Base-by-base conservation (phyloP, 2,888 invertebrate genomes). In the Dryomyza anilis region DNA sequence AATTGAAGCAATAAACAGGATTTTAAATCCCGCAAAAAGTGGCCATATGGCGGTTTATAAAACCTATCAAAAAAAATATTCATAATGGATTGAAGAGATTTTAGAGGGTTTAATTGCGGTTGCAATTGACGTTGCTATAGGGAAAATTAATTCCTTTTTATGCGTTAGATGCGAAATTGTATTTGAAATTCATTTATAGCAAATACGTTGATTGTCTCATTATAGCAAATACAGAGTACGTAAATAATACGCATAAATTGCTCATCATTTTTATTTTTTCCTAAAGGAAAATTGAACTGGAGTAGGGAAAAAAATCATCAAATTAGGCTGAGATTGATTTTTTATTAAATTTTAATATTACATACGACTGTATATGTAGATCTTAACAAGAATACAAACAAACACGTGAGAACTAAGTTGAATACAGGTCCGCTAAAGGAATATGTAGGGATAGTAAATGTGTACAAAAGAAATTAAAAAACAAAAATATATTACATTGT, bases 291-390 rank as follows among this genome's bases (percentile, higher is more conserved):
- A n/a, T n/a, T n/a, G n/a, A n/a, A n/a, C n/a, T n/a, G n/a, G n/a
- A n/a, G 56, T 8, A 14, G 25, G 23, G 48, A 3, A 19, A 59
- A 23, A 46, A 48, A 43, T 57, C 43, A 59, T 46, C 67, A 70
- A 72, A 72, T 72, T 71, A 70, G 66, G 67, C 67, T 69, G 69
- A 71, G 68, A 72, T 72, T 72, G 72, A 71, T 72, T 72, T 72
- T 72, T 72, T 72, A 72, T 72, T 72, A 65, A 72, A 72, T 72
- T 72, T 69, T 68, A 61, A 61, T 50, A 61, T 29, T 23, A 21
- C 8, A n/a, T n/a, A 50, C 50, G 2, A 12, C n/a, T n/a, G 39
- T n/a, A 39, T n/a, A 4, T n/a, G n/a, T n/a, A 39, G 14, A 39
- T 33, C 33, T n/a, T n/a, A n/a, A n/a, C 33, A 33, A 33, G 33